phyloP scores from a whole-genome alignment of 2,113 vertebrate species.

The Monopterus albus region DNA sequence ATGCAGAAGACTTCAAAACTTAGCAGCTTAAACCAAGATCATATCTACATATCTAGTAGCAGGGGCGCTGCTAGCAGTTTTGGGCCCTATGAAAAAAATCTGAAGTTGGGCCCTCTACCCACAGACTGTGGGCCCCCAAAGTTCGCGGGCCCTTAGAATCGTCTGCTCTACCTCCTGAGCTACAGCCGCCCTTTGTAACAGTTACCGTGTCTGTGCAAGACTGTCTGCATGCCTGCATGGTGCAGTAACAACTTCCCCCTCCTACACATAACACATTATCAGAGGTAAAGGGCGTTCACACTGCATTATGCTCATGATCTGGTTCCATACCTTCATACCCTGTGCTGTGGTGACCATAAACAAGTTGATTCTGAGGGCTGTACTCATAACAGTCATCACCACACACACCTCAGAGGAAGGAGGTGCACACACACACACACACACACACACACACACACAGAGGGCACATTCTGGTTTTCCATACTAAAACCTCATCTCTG shows the following conservation, averaged over 20 bases:
- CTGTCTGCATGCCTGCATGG: constrained; percentile 34
- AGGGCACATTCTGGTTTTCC: neutral
- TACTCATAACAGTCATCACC: neutral
- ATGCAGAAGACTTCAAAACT: no score
- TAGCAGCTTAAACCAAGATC: no score
- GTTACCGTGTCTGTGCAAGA: constrained; percentile 44
- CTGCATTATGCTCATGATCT: constrained; percentile 12
- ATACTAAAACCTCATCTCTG: neutral
- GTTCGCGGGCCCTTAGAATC: no score
- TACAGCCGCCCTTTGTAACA: constrained; percentile 51
- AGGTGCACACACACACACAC: neutral
- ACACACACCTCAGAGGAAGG: no score
- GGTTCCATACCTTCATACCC: neutral
- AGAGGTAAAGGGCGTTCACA: constrained; percentile 2
- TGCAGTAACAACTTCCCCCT: constrained; percentile 45
- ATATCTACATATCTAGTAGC: no score
- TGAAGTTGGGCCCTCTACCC: no score
- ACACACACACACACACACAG: neutral
- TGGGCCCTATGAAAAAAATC: no score
- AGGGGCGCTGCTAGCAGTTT: no score
- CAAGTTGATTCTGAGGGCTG: neutral
- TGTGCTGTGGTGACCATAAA: neutral
- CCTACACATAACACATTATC: constrained; percentile 20
- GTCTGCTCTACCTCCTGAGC: no score
- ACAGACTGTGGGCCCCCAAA: no score